Percentiles rank a stretch among this genome's conserved stretches.
These are phyloP conservation scores for Styela plicata DNA, from an alignment of 23 tunicate genomes.

Conservation along the genomic window DNA sequence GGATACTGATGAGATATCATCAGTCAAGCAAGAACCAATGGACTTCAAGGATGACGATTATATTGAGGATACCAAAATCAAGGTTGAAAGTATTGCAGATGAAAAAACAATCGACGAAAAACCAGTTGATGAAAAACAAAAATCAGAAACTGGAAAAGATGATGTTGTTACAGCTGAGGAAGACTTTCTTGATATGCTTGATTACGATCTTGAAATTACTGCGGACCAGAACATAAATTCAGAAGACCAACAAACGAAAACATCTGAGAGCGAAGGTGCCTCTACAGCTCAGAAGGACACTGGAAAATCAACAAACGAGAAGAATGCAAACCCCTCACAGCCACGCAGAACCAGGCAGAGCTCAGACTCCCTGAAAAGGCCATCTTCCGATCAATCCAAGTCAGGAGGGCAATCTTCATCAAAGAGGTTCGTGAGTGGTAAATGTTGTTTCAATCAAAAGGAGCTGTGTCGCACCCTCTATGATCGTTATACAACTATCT, in stretches of 20 bases:
- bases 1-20: background rate
- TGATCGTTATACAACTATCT: background rate
- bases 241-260: background rate
- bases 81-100: background rate
- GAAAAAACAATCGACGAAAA: background rate
- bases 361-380: constrained; percentile 12
- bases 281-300: background rate
- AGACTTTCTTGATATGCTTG: constrained; percentile 70
- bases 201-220: constrained; percentile 55
- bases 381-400: background rate
- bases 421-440: constrained; percentile 32
- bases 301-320: background rate
- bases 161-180: constrained; percentile 38
- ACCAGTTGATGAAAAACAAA: background rate
- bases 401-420: constrained; percentile 21
- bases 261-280: background rate
- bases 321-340: background rate
- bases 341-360: background rate
- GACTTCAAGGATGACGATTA: background rate
- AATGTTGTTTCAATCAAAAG: constrained; percentile 2
- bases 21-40: background rate
- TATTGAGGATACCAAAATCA: background rate
- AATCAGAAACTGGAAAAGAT: constrained; percentile 1
- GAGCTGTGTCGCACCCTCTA: background rate
- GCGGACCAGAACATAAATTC: constrained; percentile 25